phyloP scores from a whole-genome alignment of 1,140 invertebrate species.

The Drosophila burlai region DNA sequence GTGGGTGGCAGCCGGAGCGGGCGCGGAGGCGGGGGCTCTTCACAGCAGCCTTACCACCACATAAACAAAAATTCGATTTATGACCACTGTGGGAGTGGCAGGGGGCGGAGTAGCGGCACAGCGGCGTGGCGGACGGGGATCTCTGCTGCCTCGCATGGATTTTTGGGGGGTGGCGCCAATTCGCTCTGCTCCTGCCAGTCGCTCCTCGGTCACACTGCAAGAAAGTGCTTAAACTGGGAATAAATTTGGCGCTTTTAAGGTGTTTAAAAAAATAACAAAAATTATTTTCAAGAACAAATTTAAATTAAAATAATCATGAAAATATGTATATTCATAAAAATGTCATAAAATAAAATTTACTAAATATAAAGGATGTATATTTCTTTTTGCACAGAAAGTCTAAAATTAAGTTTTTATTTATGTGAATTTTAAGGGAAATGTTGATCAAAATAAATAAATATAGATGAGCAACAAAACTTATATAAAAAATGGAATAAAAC shows the following conservation, averaged over 20 bases:
- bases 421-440: no score
- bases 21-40: slow-evolving; percentile 21
- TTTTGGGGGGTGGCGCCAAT: slow-evolving; percentile 48
- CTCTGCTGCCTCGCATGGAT: slow-evolving; percentile 30
- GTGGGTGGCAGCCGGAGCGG: slow-evolving; percentile 11
- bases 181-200: slow-evolving; percentile 41
- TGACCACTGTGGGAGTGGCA: slow-evolving; percentile 71
- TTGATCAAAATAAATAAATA: no score
- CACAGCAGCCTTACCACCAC: slow-evolving; percentile 72
- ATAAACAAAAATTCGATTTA: slow-evolving; percentile 85
- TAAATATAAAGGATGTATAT: no score
- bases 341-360: no score
- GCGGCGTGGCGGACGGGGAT: neutral
- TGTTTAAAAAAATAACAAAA: no score
- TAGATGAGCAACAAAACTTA: no score
- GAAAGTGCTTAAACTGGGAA: neutral
- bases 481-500: no score
- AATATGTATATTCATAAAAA: no score
- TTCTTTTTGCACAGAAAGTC: no score
- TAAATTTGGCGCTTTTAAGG: neutral
- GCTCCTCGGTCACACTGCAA: slow-evolving; percentile 3
- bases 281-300: no score
- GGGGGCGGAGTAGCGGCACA: neutral
- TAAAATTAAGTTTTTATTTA: no score
- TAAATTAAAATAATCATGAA: no score